Percentiles rank a stretch among this genome's conserved stretches.
These are phyloP conservation scores for Bubo bubo DNA, from an alignment of 2,113 vertebrate genomes.

Conservation along the genomic window DNA sequence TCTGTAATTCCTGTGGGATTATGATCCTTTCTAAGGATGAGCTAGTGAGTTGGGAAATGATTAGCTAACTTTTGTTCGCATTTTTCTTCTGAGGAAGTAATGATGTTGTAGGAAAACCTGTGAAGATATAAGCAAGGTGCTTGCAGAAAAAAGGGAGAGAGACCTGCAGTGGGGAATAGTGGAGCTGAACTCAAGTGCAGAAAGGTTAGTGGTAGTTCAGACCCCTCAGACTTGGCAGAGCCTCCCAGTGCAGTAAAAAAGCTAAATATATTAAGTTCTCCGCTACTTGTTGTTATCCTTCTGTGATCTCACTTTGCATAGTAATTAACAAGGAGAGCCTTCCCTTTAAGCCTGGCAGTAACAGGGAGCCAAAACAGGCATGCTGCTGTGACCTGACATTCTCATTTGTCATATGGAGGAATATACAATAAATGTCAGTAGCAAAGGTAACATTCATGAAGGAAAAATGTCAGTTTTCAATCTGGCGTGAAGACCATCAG, in stretches of 20 bases:
- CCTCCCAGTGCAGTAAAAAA: background rate
- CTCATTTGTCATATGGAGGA: slow-evolving; percentile 61
- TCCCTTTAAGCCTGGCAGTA: slow-evolving; percentile 56
- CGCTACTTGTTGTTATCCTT: background rate
- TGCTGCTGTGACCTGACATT: slow-evolving; percentile 75
- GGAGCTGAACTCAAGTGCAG: background rate
- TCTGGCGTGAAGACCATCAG: slow-evolving; percentile 58
- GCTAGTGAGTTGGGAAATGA: background rate
- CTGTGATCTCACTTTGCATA: slow-evolving; percentile 52
- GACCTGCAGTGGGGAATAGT: background rate
- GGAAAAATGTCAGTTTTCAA: slow-evolving; percentile 71
- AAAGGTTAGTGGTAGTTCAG: background rate
- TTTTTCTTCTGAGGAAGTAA: background rate
- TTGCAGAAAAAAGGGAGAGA: background rate
- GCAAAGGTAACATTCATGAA: slow-evolving; percentile 65
- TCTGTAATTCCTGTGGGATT: background rate
- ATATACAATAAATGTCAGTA: slow-evolving; percentile 75
- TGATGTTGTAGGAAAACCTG: background rate
- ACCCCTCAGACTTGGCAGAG: background rate
- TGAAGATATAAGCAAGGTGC: background rate
- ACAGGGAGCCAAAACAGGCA: slow-evolving; percentile 45
- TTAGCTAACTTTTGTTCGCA: background rate
- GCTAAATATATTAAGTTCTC: slow-evolving; percentile 3
- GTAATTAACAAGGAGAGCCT: slow-evolving; percentile 60
- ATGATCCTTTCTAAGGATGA: background rate